Conservation (phyloP, 2,797 vertebrate species). For the Channallabes apus region DNA sequence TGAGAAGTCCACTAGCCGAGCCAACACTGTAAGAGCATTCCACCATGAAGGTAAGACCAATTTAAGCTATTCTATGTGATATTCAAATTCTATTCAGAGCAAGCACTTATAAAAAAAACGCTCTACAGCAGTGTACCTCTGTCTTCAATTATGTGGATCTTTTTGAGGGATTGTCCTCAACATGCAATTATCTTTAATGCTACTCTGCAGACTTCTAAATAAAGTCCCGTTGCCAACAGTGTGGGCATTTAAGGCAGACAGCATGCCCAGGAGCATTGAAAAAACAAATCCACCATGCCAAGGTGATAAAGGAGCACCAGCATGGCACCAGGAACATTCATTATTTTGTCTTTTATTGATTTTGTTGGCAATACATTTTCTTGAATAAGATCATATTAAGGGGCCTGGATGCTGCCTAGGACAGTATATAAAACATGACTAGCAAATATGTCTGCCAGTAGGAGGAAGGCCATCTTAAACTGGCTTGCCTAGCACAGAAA, state of each 20-base stretch:
- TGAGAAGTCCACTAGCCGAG: slow-evolving; percentile 90
- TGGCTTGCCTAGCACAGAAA: slow-evolving; percentile 19
- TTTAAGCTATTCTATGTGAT: slow-evolving; percentile 44
- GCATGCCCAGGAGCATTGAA: slow-evolving; percentile 64
- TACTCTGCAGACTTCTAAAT: slow-evolving; percentile 81
- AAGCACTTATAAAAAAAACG: slow-evolving; percentile 62
- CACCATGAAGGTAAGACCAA: slow-evolving; percentile 91
- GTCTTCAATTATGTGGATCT: slow-evolving; percentile 61
- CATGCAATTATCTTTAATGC: slow-evolving; percentile 84
- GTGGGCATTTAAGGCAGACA: slow-evolving; percentile 70
- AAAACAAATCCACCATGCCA: slow-evolving; percentile 66
- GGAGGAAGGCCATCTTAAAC: slow-evolving; percentile 54
- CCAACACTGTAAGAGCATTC: slow-evolving; percentile 98
- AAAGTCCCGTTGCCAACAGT: slow-evolving; percentile 74
- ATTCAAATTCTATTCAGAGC: slow-evolving; percentile 68
- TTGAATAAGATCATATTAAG: slow-evolving; percentile 31
- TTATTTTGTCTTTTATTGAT: slow-evolving; percentile 37
- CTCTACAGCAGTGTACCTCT: slow-evolving; percentile 40
- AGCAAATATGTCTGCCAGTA: slow-evolving; percentile 53
- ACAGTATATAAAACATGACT: slow-evolving; percentile 38
- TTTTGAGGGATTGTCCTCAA: slow-evolving; percentile 75
- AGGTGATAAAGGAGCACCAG: slow-evolving; percentile 61
- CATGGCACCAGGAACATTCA: slow-evolving; percentile 31
- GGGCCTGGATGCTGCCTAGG: slow-evolving; percentile 43
- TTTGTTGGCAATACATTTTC: slow-evolving; percentile 18